Percentiles rank a stretch among this genome's conserved stretches.
Evolutionary conservation across 2,797 vertebrate species (phyloP).

Genomic region (Crenuchus spilurus): DNA sequence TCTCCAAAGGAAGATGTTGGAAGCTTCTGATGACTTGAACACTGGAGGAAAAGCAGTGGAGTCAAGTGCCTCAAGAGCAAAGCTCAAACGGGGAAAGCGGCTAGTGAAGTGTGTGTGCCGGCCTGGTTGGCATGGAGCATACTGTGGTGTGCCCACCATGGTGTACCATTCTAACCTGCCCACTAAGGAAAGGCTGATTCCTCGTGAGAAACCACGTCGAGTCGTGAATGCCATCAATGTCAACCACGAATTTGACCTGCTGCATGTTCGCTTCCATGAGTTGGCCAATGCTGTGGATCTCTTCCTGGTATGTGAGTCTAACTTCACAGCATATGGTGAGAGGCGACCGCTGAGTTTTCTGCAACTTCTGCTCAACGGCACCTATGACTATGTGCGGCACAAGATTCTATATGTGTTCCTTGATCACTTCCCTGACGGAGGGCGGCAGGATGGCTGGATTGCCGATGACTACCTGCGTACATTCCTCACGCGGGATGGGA

Average conservation of each 20-base stretch:
- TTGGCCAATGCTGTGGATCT: conserved; percentile 89
- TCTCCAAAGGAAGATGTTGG: conserved; percentile 67
- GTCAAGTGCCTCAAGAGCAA: conserved; percentile 60
- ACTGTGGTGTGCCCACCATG: conserved; percentile 96
- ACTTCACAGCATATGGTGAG: conserved; percentile 97
- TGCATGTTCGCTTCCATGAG: conserved; percentile 93
- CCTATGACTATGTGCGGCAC: conserved; percentile 90
- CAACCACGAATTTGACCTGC: conserved; percentile 97
- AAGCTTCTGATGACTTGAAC: conserved; percentile 61
- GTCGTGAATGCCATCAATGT: conserved; percentile 96
- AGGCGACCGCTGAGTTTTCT: conserved; percentile 88
- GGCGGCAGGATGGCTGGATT: conserved; percentile 97
- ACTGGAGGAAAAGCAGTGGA: conserved; percentile 51
- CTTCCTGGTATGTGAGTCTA: conserved; percentile 95
- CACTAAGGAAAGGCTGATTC: conserved; percentile 92
- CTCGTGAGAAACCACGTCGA: conserved; percentile 84
- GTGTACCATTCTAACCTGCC: conserved; percentile 97
- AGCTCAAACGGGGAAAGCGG: conserved; percentile 66
- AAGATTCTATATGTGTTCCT: conserved; percentile 97
- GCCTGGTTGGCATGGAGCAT: conserved; percentile 95
- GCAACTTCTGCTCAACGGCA: conserved; percentile 88
- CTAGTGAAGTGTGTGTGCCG: conserved; percentile 92
- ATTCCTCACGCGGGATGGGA: conserved; percentile 88
- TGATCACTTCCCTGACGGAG: conserved; percentile 93
- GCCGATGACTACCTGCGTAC: conserved; percentile 96